Conservation (phyloP, 2,113 vertebrate genomes). For the Chaetodon trifascialis region DNA sequence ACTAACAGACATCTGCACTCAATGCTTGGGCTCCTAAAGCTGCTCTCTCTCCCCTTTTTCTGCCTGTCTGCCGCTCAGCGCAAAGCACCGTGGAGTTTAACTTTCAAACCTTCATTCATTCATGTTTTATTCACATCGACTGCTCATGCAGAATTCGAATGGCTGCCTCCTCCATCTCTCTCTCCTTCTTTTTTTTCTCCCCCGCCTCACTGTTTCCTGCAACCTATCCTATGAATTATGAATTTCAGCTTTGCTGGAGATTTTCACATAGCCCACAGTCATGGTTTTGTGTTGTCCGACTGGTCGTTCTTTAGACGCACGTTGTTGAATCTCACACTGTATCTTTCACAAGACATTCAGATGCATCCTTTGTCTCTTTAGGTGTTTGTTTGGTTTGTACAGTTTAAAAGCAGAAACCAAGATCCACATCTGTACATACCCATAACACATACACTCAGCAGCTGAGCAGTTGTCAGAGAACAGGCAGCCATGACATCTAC, state of each 20-base stretch:
- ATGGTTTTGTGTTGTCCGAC: conserved; percentile 35
- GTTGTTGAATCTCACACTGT: conserved; percentile 20
- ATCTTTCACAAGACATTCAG: not conserved
- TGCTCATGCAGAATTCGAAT: conserved; percentile 76
- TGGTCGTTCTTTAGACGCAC: conserved; percentile 11
- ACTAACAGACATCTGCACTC: conserved; percentile 80
- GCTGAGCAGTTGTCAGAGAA: conserved; percentile 60
- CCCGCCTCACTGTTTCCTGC: conserved; percentile 70
- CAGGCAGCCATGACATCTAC: conserved; percentile 59
- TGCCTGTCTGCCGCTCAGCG: conserved; percentile 37
- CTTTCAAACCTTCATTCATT: conserved; percentile 73
- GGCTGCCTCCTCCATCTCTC: conserved; percentile 45
- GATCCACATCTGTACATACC: conserved; percentile 8
- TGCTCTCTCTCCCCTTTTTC: conserved; percentile 25
- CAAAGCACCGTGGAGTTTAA: conserved; percentile 66
- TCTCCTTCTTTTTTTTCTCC: conserved; percentile 14
- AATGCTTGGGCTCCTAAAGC: conserved; percentile 71
- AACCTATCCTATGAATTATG: conserved; percentile 77
- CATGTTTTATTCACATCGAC: conserved; percentile 83
- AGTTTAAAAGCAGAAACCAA: not conserved
- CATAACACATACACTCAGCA: conserved; percentile 14
- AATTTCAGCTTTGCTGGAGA: conserved; percentile 73
- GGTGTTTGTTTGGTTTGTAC: not conserved
- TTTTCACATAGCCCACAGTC: conserved; percentile 51
- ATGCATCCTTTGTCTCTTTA: not conserved